phyloP scores from a whole-genome alignment of 2,113 vertebrate species.

The Ptilonorhynchus violaceus region DNA sequence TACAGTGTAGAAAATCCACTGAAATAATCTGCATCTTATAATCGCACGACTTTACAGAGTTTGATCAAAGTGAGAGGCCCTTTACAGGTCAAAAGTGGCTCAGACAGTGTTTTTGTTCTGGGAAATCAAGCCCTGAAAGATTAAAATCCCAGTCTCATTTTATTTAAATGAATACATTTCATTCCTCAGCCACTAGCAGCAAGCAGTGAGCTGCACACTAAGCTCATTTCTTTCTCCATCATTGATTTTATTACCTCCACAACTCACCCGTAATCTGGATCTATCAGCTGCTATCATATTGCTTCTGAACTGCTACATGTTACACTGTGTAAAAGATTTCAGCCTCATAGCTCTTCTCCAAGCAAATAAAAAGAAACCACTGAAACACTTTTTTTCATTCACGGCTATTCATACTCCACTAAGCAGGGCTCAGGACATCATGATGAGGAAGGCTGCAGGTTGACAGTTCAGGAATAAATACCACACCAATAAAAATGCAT shows the following conservation, averaged over 20 bases:
- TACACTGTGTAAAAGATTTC: not conserved
- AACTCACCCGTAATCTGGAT: not conserved
- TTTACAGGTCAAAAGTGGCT: not conserved
- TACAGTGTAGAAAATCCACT: not conserved
- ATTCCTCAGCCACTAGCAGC: not conserved
- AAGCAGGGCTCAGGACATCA: not conserved
- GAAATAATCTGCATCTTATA: not conserved
- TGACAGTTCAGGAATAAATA: not conserved
- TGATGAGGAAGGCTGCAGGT: not conserved
- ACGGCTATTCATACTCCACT: not conserved
- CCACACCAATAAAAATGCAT: not conserved
- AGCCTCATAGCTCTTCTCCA: not conserved
- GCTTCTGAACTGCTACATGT: not conserved
- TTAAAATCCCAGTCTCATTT: not conserved
- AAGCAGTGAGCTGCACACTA: not conserved
- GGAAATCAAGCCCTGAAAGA: not conserved
- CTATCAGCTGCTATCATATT: not conserved
- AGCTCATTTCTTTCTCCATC: not conserved
- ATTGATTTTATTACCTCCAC: conserved; percentile 29
- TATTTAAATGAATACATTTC: conserved; percentile 7
- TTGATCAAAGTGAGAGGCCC: not conserved
- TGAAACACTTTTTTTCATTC: not conserved
- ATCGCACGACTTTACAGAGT: not conserved
- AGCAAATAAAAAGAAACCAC: not conserved
- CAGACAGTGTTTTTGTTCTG: not conserved